Evolutionary conservation across 2,113 vertebrate species (phyloP), one percentile per base, ranked within the genome.

Genomic region (Rallus limicola): DNA sequence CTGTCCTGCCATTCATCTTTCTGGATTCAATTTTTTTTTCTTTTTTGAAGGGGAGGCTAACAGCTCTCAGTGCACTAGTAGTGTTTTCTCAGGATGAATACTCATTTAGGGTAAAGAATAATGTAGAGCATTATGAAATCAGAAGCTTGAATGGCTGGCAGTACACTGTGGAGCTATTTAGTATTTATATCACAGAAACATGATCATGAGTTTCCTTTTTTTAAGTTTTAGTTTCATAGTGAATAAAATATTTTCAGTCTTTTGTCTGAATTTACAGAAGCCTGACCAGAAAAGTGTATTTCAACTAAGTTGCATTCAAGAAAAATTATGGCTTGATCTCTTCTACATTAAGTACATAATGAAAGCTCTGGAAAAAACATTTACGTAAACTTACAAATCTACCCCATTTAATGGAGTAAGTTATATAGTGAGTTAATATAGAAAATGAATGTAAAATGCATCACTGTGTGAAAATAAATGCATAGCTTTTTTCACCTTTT

Each of bases 1-100:
- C 53, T 65, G 64, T 92, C 40, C 48, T 81, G 65, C 84, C 86
- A 58, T 93, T 96, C 75, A 67, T 89, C 72, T 92, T 84, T 52
- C 65, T 92, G 62, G 52, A 40, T 8, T 78, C 40, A 76, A n/a
- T 25, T 62, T 78, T 48, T 36, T 82, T 40, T 28, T 62, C 29
- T 81, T 64, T 67, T 59, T 53, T 24, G 48, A 52, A 53, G 26
- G 52, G 48, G 20, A 5, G 3, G 48, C 21, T 76, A 69, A 42
- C 17, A 38, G 58, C 5, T 62, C 21, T 92, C 6, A 1, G 19
- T 40, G 42, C 1, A 2, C 31, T 40, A 34, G 16, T 78, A 67
- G 59, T 78, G 62, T 60, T 90, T 83, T 80, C 86, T 86, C 25
- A 72, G 76, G 53, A 58, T 91, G 62, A 82, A 21, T 36, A 42